Evolutionary conservation across 2,113 vertebrate species (phyloP).

Genomic region (Sisor rabdophorus): DNA sequence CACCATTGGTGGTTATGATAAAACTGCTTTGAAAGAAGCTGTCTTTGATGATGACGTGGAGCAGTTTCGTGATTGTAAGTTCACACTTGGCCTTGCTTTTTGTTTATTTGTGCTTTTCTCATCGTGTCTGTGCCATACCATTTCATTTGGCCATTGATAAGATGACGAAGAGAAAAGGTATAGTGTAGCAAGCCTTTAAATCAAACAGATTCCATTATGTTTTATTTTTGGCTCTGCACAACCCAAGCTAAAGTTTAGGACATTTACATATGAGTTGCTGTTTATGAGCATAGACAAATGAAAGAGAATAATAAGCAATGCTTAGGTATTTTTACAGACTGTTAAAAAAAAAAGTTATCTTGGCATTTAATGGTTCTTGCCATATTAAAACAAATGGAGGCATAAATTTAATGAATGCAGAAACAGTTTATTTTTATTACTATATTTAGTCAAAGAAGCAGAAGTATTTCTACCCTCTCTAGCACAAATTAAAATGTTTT

Average conservation of each 20-base stretch:
- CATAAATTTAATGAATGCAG: neutral
- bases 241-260: neutral
- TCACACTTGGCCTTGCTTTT: neutral
- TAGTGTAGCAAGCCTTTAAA: neutral
- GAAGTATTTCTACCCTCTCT: neutral
- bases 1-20: conserved; percentile 87
- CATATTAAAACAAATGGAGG: neutral
- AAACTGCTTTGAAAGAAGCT: conserved; percentile 93
- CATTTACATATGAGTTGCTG: neutral
- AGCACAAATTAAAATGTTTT: neutral
- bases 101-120: neutral
- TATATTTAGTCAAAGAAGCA: neutral
- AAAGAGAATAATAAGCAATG: neutral
- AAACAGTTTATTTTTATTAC: neutral
- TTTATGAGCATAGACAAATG: neutral
- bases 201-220: neutral
- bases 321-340: neutral
- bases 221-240: neutral
- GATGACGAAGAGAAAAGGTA: neutral
- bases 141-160: conserved; percentile 17
- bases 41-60: conserved; percentile 98
- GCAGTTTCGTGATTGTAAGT: conserved; percentile 89
- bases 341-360: neutral
- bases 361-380: neutral
- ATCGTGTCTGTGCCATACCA: conserved; percentile 30